Evolutionary conservation across 2,113 vertebrate species (phyloP).

Genomic region (Eleginops maclovinus): DNA sequence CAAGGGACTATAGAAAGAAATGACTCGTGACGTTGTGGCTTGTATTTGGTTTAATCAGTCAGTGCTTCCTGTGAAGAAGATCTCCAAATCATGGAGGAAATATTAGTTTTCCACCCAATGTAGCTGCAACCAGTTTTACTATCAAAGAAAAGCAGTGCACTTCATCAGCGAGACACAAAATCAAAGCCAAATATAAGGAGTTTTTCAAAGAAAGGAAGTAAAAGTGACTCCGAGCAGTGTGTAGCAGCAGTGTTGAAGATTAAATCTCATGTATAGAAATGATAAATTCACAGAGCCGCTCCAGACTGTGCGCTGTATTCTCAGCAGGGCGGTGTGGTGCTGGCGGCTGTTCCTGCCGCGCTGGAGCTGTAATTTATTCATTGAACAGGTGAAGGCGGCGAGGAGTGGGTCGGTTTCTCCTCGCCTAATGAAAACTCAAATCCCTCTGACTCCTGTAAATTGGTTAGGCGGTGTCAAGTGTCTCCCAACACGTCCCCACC

Average conservation of each 20-base stretch:
- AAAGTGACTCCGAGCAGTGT: neutral
- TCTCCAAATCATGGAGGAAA: neutral
- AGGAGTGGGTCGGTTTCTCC: conserved; percentile 45
- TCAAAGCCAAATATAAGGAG: neutral
- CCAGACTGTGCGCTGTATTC: neutral
- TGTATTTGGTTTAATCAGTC: neutral
- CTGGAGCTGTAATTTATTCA: conserved; percentile 73
- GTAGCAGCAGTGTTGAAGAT: neutral
- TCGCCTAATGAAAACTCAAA: conserved; percentile 74
- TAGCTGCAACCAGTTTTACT: too few species aligned
- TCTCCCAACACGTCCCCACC: conserved; percentile 30
- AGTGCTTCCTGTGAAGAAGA: neutral
- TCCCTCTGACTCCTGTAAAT: conserved; percentile 72
- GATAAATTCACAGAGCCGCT: conserved; percentile 1
- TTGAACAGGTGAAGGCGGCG: conserved; percentile 72
- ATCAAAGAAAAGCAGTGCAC: neutral
- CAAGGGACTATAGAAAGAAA: too few species aligned
- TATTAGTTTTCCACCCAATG: neutral
- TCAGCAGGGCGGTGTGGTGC: conserved; percentile 16
- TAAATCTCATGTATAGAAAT: neutral
- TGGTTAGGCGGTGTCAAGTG: conserved; percentile 74
- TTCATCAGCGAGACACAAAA: neutral
- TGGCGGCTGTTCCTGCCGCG: conserved; percentile 50
- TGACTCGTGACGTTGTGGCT: neutral
- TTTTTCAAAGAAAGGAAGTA: neutral